Evolutionary conservation across 2,113 vertebrate genomes (phyloP), one percentile per base, ranked within the genome.

Genomic region (cattle (Bos taurus)): DNA sequence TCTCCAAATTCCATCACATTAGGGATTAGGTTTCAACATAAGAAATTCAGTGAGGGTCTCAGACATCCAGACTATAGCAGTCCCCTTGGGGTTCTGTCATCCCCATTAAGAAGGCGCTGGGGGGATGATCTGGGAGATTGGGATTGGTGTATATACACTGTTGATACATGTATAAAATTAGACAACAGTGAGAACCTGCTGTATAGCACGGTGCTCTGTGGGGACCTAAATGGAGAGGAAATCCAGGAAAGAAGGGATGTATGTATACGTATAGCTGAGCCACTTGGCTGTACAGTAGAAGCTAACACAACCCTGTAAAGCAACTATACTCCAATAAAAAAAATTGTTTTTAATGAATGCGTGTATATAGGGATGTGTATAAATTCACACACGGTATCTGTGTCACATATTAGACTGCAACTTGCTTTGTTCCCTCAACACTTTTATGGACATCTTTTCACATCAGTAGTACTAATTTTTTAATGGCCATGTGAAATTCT

Each of bases 401-500:
- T 30, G 64, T 80, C 14, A 26, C 62, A 4, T 11, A 52, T 25
- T 26, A 46, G 74, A 36, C 52, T 59, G 25, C 28, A 23, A 5
- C 54, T 97, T 82, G 52, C 83, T 92, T 56, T 71, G 26, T 90
- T 97, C n/a, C 26, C 71, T 59, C 62, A 67, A 5, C 64, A 43
- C 84, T 40, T 28, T 43, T n/a, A 21, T 40, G 48, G 56, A 48
- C 30, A 46, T 56, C 80, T 87, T 94, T 89, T 56, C 48, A 43
- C 40, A 16, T 87, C 43, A 57, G 67, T 28, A 54, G 33, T 36
- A 48, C 43, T 36, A 7, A 57, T 52, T 94, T 94, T 96, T 92
- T 78, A 88, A 80, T 81, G 56, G 33, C 52, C 64, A 56, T 57
- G 57, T 97, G 28, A 96, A 93, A 88, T 89, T 82, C 28, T 80